A percentile compares a stretch with the other conserved stretches of the same genome.
phyloP scores from a whole-genome alignment of 2,888 invertebrate genomes.

The Euplexia lucipara region DNA sequence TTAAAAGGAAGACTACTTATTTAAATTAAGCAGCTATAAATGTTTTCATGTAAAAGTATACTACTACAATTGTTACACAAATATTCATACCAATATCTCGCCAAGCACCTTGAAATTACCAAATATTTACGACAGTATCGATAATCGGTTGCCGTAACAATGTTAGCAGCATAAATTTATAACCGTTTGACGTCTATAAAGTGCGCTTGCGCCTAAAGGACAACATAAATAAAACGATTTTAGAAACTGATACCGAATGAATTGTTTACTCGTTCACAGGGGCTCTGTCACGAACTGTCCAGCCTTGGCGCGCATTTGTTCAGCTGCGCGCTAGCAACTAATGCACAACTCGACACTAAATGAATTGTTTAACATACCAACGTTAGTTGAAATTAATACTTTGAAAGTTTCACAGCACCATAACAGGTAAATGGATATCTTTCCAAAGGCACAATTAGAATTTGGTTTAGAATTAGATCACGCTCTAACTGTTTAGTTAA shows the following conservation, averaged over 20 bases:
- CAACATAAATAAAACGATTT: slow-evolving; percentile 66
- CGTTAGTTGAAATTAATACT: slow-evolving; percentile 61
- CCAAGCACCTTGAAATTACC: slow-evolving; percentile 28
- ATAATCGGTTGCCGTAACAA: slow-evolving; percentile 47
- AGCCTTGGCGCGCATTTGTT: slow-evolving; percentile 79
- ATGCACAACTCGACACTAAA: slow-evolving; percentile 60
- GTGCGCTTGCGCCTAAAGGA: slow-evolving; percentile 52
- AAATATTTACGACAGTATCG: slow-evolving; percentile 49
- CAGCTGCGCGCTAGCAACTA: slow-evolving; percentile 73
- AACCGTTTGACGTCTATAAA: slow-evolving; percentile 53
- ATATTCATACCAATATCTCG: slow-evolving; percentile 17
- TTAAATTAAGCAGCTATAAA: background rate
- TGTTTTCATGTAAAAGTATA: background rate
- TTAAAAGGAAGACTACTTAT: background rate
- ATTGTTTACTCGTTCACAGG: slow-evolving; percentile 63
- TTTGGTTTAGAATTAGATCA: slow-evolving; percentile 47
- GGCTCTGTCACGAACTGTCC: slow-evolving; percentile 70
- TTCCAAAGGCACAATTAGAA: slow-evolving; percentile 45
- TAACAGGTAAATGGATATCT: slow-evolving; percentile 38
- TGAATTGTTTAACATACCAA: slow-evolving; percentile 64
- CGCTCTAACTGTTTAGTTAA: slow-evolving; percentile 55
- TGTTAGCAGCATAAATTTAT: slow-evolving; percentile 53
- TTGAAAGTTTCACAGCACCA: slow-evolving; percentile 35
- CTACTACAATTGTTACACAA: background rate
- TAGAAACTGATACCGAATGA: slow-evolving; percentile 64